Evolutionary conservation across 2,888 invertebrate species (phyloP).

Genomic region (Tipula lateralis): DNA sequence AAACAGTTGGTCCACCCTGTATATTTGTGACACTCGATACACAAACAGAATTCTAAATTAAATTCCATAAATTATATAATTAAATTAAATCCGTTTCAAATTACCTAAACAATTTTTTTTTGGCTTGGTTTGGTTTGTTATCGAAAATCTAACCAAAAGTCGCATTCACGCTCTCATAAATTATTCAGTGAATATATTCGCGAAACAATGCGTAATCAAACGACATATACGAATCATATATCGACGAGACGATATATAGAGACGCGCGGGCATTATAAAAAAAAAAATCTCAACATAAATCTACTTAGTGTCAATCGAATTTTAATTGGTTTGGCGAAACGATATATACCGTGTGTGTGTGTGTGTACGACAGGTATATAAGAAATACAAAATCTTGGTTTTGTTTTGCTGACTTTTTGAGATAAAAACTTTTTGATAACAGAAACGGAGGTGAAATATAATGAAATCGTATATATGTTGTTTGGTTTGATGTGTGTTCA

Average conservation of each 20-base stretch:
- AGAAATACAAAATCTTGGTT: not conserved
- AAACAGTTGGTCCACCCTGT: too few relatives aligned
- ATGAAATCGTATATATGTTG: not conserved
- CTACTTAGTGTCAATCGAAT: conserved; percentile 15
- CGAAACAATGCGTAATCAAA: not conserved
- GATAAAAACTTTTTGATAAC: not conserved
- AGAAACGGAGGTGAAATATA: conserved; percentile 19
- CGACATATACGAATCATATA: not conserved
- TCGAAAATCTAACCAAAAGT: not conserved
- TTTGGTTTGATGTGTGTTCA: not conserved
- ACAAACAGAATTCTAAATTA: too few relatives aligned
- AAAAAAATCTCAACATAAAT: not conserved
- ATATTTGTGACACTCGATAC: not conserved
- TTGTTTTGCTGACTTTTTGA: not conserved
- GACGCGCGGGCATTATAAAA: not conserved
- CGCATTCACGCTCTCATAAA: not conserved
- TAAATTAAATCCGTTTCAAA: not conserved
- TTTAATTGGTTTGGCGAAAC: not conserved
- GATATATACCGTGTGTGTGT: too few relatives aligned
- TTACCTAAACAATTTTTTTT: not conserved
- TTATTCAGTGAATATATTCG: not conserved
- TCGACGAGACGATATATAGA: not conserved
- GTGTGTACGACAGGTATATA: not conserved
- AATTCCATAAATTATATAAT: not conserved
- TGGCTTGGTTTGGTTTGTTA: not conserved